phyloP scores from a whole-genome alignment of 2,797 vertebrate genomes.

The Enteromius unitaeniatus region DNA sequence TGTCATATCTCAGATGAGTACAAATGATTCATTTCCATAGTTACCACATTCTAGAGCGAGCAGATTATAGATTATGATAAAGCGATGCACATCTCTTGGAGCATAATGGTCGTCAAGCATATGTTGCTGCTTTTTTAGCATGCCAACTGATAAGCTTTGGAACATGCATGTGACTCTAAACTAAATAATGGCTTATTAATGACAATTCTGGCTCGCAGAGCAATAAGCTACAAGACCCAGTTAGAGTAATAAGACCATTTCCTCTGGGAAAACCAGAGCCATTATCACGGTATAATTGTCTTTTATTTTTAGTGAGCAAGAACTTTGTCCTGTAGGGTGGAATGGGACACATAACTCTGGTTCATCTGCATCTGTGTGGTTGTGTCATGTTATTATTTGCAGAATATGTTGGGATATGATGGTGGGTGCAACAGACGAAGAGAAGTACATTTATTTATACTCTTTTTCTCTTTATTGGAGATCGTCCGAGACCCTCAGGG shows the following conservation, averaged over 20 bases:
- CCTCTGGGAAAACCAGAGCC: slow-evolving; percentile 75
- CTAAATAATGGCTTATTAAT: slow-evolving; percentile 2
- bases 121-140: neutral
- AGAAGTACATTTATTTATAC: neutral
- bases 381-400: neutral
- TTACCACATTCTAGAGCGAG: slow-evolving; percentile 42
- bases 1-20: slow-evolving; percentile 52
- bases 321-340: slow-evolving; percentile 69
- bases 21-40: slow-evolving; percentile 54
- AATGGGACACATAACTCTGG: slow-evolving; percentile 36
- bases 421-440: neutral
- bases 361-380: neutral
- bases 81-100: neutral
- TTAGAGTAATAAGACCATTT: slow-evolving; percentile 77
- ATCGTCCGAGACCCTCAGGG: neutral
- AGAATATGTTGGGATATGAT: neutral
- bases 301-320: slow-evolving; percentile 83
- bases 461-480: neutral
- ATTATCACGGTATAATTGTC: slow-evolving; percentile 80
- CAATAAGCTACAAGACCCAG: slow-evolving; percentile 68
- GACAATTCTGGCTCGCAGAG: slow-evolving; percentile 40
- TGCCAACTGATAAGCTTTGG: neutral
- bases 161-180: neutral
- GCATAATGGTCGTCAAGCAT: neutral
- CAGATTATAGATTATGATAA: slow-evolving; percentile 19